phyloP scores from a whole-genome alignment of 2,113 vertebrate genomes.

The Cebus imitator region DNA sequence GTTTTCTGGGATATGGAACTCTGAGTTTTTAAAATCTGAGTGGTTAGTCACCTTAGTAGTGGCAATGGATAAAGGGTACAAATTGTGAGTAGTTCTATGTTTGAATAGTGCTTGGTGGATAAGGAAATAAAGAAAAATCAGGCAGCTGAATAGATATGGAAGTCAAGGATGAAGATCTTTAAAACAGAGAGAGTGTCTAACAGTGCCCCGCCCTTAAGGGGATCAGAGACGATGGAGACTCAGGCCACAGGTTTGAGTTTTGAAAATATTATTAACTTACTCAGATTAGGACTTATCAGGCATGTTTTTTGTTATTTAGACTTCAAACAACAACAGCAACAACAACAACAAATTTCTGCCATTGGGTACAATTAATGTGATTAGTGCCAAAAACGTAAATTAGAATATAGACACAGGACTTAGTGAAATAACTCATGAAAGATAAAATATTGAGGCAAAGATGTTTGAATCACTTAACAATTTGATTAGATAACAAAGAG shows the following conservation, averaged over 20 bases:
- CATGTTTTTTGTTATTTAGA: background rate
- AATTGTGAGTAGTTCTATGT: background rate
- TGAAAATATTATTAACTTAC: background rate
- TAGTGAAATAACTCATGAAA: background rate
- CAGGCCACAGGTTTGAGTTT: background rate
- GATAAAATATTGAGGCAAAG: background rate
- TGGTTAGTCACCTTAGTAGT: background rate
- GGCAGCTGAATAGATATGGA: background rate
- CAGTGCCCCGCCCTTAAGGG: background rate
- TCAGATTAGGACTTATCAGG: background rate
- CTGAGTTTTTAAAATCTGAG: background rate
- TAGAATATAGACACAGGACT: background rate
- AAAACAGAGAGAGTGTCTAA: background rate
- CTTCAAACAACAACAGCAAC: background rate
- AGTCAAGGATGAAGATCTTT: background rate
- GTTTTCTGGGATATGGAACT: background rate
- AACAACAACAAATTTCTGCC: background rate
- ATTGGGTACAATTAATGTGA: background rate
- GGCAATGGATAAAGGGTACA: background rate
- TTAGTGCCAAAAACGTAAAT: background rate
- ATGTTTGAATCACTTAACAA: background rate
- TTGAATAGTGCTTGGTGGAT: background rate
- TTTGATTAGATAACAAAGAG: background rate
- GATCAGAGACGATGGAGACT: background rate
- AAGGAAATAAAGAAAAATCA: background rate